Base-by-base conservation (phyloP, 1,140 invertebrate species). In the Anoplophora glabripennis region DNA sequence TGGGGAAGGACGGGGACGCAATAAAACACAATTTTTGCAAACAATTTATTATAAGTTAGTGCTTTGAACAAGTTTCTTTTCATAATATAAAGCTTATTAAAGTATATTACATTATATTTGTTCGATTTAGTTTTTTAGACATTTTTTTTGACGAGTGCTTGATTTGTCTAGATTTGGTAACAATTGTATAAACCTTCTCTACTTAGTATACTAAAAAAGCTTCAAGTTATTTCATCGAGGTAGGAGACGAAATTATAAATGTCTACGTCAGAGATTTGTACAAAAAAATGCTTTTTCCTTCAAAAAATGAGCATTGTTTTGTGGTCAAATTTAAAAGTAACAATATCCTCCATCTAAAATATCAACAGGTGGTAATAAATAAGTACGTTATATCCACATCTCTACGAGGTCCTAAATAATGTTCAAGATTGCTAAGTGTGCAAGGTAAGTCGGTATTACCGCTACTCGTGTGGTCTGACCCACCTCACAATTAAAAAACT, bases 11-110 rank as follows among this genome's bases (percentile, higher is more conserved):
- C 4, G 3, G 3, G 33, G 33, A 36, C 15, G 17, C 1, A 51
- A 51, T n/a, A 51, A 12, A 34, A n/a, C 33, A 48, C 36, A 44
- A 47, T 42, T 63, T 66, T 68, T 71, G 69, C 69, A 71, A 71
- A 71, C 69, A 71, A 59, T 69, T 64, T 71, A 65, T 69, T 64
- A 61, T 69, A 67, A 71, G 69, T 71, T 71, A 71, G 69, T 71
- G 69, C 69, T 71, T 68, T 64, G 55, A 70, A 65, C 62, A 63
- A 53, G 61, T 67, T 60, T 28, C 21, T 28, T 66, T 53, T 65
- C 53, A 59, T 64, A 59, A 66, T 66, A 57, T 66, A 66, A 68
- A 70, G 68, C 65, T 65, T 64, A 61, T 64, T 60, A 63, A 61
- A 65, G 53, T 67, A 68, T 66, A 59, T 63, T 63, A 62, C 59